phyloP scores from a whole-genome alignment of 2,113 vertebrate species.

The Hemiscyllium ocellatum region DNA sequence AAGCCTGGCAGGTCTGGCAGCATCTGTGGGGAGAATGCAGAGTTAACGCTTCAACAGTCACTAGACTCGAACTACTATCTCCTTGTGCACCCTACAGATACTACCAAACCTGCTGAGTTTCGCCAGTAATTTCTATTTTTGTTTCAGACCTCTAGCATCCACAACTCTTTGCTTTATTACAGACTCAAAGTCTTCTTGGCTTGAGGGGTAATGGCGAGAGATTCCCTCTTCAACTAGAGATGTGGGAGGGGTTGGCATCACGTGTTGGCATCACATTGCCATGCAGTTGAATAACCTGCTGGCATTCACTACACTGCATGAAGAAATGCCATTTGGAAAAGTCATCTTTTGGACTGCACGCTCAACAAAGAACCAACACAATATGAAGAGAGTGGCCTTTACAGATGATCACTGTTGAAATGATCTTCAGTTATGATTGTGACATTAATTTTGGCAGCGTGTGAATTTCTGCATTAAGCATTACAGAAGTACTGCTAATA shows the following conservation, averaged over 20 bases:
- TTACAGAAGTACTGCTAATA: background rate
- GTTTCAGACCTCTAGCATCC: too few species aligned
- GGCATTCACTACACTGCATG: too few species aligned
- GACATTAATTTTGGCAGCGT: background rate
- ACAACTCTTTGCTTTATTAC: too few species aligned
- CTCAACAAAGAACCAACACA: background rate
- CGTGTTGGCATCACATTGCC: too few species aligned
- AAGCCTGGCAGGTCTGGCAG: too few species aligned
- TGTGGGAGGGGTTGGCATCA: background rate
- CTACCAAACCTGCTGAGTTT: too few species aligned
- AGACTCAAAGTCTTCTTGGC: background rate
- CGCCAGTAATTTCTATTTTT: too few species aligned
- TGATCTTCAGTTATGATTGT: background rate
- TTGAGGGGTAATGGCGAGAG: background rate
- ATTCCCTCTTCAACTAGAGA: background rate
- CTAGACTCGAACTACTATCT: too few species aligned
- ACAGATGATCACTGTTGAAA: background rate
- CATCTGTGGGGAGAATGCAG: too few species aligned
- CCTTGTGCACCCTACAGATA: too few species aligned
- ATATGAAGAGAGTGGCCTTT: background rate
- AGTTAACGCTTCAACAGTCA: too few species aligned
- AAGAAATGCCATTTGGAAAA: background rate
- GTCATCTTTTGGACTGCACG: background rate
- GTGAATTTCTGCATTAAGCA: background rate
- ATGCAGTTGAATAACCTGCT: background rate